Evolutionary conservation across 2,797 vertebrate genomes (phyloP), one percentile per base, ranked within the genome.

Genomic region (Acridotheres tristis): DNA sequence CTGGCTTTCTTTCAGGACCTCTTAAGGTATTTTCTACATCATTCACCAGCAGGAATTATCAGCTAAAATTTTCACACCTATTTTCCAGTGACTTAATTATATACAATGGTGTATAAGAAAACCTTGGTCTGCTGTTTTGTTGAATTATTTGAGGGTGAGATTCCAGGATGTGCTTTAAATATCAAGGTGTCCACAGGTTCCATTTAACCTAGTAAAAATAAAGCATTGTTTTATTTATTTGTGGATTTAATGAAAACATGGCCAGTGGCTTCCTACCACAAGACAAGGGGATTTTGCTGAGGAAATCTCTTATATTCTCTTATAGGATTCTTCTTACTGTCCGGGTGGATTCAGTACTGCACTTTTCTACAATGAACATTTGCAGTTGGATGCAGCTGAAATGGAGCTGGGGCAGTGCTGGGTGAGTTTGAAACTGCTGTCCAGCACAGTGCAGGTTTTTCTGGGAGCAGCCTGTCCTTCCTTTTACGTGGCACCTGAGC

Each of bases 401-500:
- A 43, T 3, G 53, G 68, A 93, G 27, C 45, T 34, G 20, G 21
- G 26, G 26, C 34, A 38, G 30, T 1, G 3, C 29, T 34, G 23
- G 23, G 32, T 38, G 45, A 13, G 22, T 83, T 67, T 80, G 45
- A 25, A 83, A 53, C 40, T 26, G 30, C 45, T 16, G 7, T 36
- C 34, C 29, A 27, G 38, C 45, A 20, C 14, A 20, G 8, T 38
- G 5, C 1, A 18, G 15, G 7, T 27, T 84, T 74, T 42, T 40
- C 38, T 53, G 7, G 23, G 32, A 55, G n/a, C 34, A 75, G 8
- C 19, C 58, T 42, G 20, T 88, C 57, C 55, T 42, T 43, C 57
- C 55, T 42, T 43, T 53, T 6, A 34, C 17, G 34, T 51, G 77
- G 34, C 43, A 66, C 34, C 27, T 0, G 0, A 23, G 30, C 1